Conservation (phyloP, 2,797 vertebrate species). For the Holocentrus rufus region DNA sequence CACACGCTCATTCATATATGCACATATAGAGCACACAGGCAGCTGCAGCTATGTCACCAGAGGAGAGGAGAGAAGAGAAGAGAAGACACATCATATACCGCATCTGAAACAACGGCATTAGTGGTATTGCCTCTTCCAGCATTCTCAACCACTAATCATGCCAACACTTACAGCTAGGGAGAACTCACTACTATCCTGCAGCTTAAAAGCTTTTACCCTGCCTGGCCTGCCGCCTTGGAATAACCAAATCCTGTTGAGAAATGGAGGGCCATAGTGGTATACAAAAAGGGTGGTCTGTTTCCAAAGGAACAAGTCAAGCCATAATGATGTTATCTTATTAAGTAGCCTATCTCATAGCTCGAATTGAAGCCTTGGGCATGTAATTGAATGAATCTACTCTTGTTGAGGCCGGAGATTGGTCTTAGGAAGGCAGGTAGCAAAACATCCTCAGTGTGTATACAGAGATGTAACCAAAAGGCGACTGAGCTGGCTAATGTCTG, state of each 20-base stretch:
- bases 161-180: neutral
- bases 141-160: neutral
- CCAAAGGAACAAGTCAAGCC: conserved; percentile 63
- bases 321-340: conserved; percentile 52
- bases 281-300: conserved; percentile 49
- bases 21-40: neutral
- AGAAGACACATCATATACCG: neutral
- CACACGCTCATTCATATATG: neutral
- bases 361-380: conserved; percentile 7
- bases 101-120: neutral
- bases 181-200: neutral
- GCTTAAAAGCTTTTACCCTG: neutral
- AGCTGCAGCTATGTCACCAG: too few species aligned
- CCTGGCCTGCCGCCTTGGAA: conserved; percentile 16
- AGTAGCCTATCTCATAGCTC: conserved; percentile 7
- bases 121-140: too few species aligned
- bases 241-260: conserved; percentile 9
- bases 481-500: too few species aligned
- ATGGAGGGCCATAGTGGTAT: conserved; percentile 5
- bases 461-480: too few species aligned
- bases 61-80: neutral
- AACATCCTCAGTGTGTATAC: neutral
- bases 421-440: conserved; percentile 12
- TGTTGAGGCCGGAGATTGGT: neutral
- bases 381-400: conserved; percentile 10